These are phyloP conservation scores for Apogon talboti DNA, from an alignment of 2,797 vertebrate species.

Conservation along the genomic window DNA sequence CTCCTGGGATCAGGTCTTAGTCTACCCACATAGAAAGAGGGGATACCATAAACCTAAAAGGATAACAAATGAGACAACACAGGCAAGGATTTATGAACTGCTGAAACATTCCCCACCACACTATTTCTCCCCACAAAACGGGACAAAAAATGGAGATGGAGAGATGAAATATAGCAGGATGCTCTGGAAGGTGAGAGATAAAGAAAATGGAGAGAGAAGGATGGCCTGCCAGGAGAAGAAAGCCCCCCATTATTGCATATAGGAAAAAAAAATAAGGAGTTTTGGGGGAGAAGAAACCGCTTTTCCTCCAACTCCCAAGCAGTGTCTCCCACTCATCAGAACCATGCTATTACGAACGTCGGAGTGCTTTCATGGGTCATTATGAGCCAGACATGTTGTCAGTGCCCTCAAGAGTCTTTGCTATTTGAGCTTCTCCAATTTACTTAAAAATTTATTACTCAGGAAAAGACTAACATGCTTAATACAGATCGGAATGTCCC, in stretches of 20 bases:
- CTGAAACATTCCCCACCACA: constrained; percentile 65
- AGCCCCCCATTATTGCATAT: constrained; percentile 33
- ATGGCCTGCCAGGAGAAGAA: constrained; percentile 47
- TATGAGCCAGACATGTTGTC: constrained; percentile 74
- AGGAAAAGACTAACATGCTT: constrained; percentile 75
- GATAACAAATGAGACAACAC: constrained; percentile 75
- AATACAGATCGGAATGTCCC: constrained; percentile 76
- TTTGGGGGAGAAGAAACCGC: constrained; percentile 38
- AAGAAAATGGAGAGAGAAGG: constrained; percentile 61
- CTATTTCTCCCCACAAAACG: constrained; percentile 45
- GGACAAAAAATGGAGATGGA: constrained; percentile 31
- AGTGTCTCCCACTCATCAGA: constrained; percentile 51
- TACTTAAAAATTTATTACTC: constrained; percentile 73
- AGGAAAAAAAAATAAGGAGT: constrained; percentile 15
- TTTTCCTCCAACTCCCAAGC: constrained; percentile 50
- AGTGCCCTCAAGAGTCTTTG: constrained; percentile 61
- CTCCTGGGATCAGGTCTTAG: constrained; percentile 57
- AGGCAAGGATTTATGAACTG: constrained; percentile 77
- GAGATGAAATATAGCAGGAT: constrained; percentile 70
- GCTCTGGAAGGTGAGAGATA: constrained; percentile 60
- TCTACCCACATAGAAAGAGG: constrained; percentile 59
- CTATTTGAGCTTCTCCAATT: constrained; percentile 64
- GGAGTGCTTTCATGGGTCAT: constrained; percentile 71
- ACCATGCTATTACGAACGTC: constrained; percentile 70
- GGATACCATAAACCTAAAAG: constrained; percentile 62